Evolutionary conservation across 1,140 invertebrate genomes (phyloP), one percentile per base, ranked within the genome.

Genomic region (Macrosteles quadrilineatus): DNA sequence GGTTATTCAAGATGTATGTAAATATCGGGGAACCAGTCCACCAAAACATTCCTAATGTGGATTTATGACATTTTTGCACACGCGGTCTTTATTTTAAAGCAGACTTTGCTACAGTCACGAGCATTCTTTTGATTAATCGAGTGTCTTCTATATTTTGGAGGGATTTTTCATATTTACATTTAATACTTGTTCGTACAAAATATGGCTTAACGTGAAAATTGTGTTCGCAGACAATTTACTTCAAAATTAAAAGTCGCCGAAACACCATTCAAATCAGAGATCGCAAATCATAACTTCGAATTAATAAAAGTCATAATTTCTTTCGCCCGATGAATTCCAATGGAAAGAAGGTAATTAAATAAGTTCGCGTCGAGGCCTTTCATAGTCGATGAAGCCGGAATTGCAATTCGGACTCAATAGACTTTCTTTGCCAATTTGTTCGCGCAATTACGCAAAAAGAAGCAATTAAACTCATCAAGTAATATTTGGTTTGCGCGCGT

Each of bases 1-100:
- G 55, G 55, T 27, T 59, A 59, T 59, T 59, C 55, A 59, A 59
- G 55, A 59, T 59, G 55, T 59, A 59, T 59, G 55, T 59, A 59
- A 59, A 59, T 59, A 59, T 27, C 55, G 2, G 27, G 55, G 55
- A 14, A 6, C 32, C 32, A 36, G 32, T 36, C 14, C 32, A 6
- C 32, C 32, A 36, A 36, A 36, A 36, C 32, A 36, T 36, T 36
- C 32, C 14, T 36, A 36, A 36, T 36, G 32, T 14, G 32, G 14
- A 36, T 36, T 36, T 36, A 36, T 36, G 4, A 36, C 32, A 36
- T 36, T 36, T 36, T 6, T 36, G 4, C 4, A 4, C 14, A 36
- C 32, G 4, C 14, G 32, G 32, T 14, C 32, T 36, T 36, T 36
- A 36, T 36, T 36, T 36, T 36, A 36, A 36, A 6, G 4, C 32